phyloP scores from a whole-genome alignment of 2,113 vertebrate species.

The Loxodonta africana region DNA sequence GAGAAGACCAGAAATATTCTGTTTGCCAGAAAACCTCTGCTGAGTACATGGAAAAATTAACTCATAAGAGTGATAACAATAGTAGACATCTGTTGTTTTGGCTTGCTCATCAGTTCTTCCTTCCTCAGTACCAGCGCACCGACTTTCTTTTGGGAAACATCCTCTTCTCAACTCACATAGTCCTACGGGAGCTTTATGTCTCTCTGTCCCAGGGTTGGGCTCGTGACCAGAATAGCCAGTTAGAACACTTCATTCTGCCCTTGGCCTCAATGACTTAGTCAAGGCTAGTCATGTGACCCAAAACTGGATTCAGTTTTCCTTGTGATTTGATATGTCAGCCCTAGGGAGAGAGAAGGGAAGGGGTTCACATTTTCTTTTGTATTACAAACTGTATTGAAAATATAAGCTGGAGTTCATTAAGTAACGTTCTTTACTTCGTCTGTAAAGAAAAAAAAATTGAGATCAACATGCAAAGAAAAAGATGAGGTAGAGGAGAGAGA shows the following conservation, averaged over 20 bases:
- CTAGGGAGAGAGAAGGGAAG: neutral
- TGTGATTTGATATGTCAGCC: neutral
- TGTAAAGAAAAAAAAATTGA: neutral
- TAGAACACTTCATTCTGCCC: neutral
- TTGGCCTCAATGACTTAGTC: neutral
- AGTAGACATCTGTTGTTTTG: slow-evolving; percentile 49
- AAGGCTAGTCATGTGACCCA: neutral
- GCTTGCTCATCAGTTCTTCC: neutral
- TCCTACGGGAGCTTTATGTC: neutral
- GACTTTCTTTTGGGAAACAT: neutral
- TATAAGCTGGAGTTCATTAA: neutral
- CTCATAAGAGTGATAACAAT: neutral
- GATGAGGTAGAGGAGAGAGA: neutral
- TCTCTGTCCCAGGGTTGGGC: neutral
- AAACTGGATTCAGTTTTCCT: neutral
- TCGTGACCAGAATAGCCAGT: neutral
- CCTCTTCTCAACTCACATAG: neutral
- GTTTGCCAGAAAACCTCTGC: slow-evolving; percentile 26
- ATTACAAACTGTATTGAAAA: slow-evolving; percentile 19
- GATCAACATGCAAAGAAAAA: neutral
- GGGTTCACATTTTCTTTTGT: neutral
- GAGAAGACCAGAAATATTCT: slow-evolving; percentile 21
- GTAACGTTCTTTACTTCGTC: slow-evolving; percentile 10
- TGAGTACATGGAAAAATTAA: slow-evolving; percentile 21
- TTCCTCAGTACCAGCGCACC: neutral